A percentile compares a stretch with the other conserved stretches of the same genome.
Conservation (phyloP, 2,797 vertebrate species). For the Danio aesculapii region DNA sequence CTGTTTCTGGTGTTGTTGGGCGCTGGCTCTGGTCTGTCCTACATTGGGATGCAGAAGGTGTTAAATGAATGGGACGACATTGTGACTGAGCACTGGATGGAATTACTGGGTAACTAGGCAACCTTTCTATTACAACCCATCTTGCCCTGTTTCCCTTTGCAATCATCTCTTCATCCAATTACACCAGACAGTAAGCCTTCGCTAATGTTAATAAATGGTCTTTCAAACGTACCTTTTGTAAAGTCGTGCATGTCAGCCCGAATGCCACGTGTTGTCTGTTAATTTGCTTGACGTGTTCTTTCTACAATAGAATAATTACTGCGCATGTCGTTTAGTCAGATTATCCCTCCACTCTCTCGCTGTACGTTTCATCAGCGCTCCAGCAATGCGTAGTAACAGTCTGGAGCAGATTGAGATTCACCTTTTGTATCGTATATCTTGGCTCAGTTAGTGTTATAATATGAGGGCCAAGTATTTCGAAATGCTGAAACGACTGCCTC, state of each 20-base stretch:
- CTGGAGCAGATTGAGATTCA: conserved; percentile 31
- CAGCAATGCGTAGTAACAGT: conserved; percentile 16
- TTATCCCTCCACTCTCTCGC: conserved; percentile 13
- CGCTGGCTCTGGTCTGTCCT: conserved; percentile 55
- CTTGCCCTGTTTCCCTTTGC: conserved; percentile 15
- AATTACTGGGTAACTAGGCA: conserved; percentile 78
- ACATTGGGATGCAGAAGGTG: conserved; percentile 59
- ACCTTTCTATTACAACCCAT: conserved; percentile 34
- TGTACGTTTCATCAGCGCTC: conserved; percentile 20
- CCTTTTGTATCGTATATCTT: conserved; percentile 41
- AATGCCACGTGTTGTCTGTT: conserved; percentile 18
- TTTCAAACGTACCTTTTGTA: conserved; percentile 25
- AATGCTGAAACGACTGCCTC: conserved; percentile 48
- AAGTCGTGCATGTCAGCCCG: conserved; percentile 2
- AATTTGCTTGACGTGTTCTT: conserved; percentile 25
- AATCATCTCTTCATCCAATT: conserved; percentile 40
- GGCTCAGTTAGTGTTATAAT: conserved; percentile 32
- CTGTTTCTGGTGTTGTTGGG: conserved; percentile 61
- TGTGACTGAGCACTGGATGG: conserved; percentile 67
- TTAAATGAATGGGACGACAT: conserved; percentile 59
- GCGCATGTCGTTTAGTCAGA: conserved; percentile 35
- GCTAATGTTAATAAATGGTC: conserved; percentile 18
- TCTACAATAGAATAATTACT: conserved; percentile 30
- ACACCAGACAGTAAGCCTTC: conserved; percentile 25
- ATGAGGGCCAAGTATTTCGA: conserved; percentile 52